phyloP scores from a whole-genome alignment of 2,888 invertebrate species.

The Cryptosula pallasiana region DNA sequence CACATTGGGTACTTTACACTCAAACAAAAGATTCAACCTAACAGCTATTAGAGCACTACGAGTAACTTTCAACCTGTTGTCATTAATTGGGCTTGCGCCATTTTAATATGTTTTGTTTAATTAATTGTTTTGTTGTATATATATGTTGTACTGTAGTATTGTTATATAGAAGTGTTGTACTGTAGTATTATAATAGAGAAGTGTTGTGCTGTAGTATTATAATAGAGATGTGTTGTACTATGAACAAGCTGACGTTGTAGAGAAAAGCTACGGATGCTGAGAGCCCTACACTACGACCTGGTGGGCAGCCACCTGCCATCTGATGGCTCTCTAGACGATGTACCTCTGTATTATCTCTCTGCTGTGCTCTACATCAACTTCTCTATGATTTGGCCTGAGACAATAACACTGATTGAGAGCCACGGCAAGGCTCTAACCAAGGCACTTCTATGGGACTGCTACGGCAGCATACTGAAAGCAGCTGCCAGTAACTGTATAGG shows the following conservation, averaged over 20 bases:
- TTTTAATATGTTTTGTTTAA: too few relatives aligned
- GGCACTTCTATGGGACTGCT: constrained; percentile 51
- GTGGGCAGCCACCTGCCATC: constrained; percentile 41
- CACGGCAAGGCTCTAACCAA: constrained; percentile 60
- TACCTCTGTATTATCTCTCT: constrained; percentile 72
- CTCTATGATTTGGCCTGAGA: constrained; percentile 80
- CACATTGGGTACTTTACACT: too few relatives aligned
- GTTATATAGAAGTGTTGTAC: too few relatives aligned
- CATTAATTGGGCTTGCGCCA: too few relatives aligned
- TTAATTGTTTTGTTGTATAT: too few relatives aligned
- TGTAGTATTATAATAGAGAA: too few relatives aligned
- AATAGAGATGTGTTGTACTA: too few relatives aligned
- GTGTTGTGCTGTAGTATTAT: too few relatives aligned
- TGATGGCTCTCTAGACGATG: constrained; percentile 40
- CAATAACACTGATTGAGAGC: constrained; percentile 68
- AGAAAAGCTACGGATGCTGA: constrained; percentile 68
- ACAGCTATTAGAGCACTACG: too few relatives aligned
- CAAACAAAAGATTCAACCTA: too few relatives aligned
- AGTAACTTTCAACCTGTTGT: too few relatives aligned
- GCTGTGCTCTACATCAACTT: constrained; percentile 80
- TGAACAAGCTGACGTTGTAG: constrained; percentile 59
- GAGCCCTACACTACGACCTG: constrained; percentile 61
- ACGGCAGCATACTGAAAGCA: constrained; percentile 52
- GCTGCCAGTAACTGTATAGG: constrained; percentile 31
- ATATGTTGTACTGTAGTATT: too few relatives aligned